A percentile compares a stretch with the other conserved stretches of the same genome.
These are phyloP conservation scores for Eurosta solidaginis DNA, from an alignment of 1,140 invertebrate genomes.

Conservation along the genomic window DNA sequence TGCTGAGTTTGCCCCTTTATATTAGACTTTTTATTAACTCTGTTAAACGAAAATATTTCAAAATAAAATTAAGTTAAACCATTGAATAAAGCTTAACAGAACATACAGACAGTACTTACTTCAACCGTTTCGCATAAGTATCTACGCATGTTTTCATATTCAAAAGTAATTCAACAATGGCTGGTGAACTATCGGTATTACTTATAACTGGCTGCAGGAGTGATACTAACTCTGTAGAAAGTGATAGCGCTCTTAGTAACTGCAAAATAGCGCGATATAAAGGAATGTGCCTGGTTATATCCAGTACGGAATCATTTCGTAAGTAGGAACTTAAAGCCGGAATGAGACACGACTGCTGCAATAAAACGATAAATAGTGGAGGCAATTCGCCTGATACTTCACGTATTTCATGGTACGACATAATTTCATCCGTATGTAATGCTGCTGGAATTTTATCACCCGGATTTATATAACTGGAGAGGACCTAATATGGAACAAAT, in stretches of 20 bases:
- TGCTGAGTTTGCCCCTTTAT: slow-evolving; percentile 58
- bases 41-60: slow-evolving; percentile 38
- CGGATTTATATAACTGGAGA: slow-evolving; percentile 86
- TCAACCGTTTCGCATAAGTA: slow-evolving; percentile 82
- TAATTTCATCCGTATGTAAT: slow-evolving; percentile 57
- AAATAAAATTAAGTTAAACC: background rate
- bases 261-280: slow-evolving; percentile 84
- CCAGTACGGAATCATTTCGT: slow-evolving; percentile 92
- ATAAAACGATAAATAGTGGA: slow-evolving; percentile 72
- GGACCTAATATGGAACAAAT: slow-evolving; percentile 65
- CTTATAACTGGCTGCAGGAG: slow-evolving; percentile 66
- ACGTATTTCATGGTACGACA: slow-evolving; percentile 50
- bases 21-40: slow-evolving; percentile 60
- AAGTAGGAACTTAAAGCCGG: slow-evolving; percentile 89
- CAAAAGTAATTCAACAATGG: slow-evolving; percentile 72
- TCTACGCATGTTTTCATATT: slow-evolving; percentile 91
- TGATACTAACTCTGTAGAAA: slow-evolving; percentile 69
- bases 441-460: slow-evolving; percentile 66
- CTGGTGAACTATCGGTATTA: slow-evolving; percentile 56
- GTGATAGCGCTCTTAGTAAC: slow-evolving; percentile 78
- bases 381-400: slow-evolving; percentile 66
- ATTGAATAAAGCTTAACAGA: background rate
- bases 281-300: slow-evolving; percentile 93
- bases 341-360: slow-evolving; percentile 82
- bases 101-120: slow-evolving; percentile 62